phyloP scores from a whole-genome alignment of 2,888 invertebrate genomes.

The Ariolimax columbianus region DNA sequence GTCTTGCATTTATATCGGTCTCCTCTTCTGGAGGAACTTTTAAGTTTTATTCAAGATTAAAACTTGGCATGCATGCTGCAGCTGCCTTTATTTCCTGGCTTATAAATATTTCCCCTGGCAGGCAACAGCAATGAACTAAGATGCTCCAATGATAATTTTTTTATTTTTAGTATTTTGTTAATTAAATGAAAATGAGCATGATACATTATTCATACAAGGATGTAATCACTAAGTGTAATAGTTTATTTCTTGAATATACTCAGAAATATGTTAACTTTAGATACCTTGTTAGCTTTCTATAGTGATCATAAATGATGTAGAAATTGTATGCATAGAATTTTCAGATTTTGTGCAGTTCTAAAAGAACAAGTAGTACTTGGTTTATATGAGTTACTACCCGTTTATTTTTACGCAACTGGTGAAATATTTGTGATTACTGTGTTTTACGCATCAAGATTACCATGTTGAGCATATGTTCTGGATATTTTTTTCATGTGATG shows the following conservation, averaged over 20 bases:
- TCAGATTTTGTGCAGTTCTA: background rate
- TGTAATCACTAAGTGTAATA: no score
- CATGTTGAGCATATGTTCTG: background rate
- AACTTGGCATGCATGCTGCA: no score
- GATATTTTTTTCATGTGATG: background rate
- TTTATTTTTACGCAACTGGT: constrained; percentile 20
- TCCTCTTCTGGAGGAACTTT: no score
- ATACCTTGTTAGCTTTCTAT: background rate
- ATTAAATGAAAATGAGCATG: no score
- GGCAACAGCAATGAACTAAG: no score
- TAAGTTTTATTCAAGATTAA: no score
- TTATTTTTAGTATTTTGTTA: no score
- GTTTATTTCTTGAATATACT: background rate
- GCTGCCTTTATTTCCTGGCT: no score
- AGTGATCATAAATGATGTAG: background rate
- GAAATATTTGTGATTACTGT: constrained; percentile 15
- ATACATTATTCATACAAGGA: no score
- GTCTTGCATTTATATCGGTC: no score
- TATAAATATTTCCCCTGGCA: no score
- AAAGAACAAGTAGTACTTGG: background rate
- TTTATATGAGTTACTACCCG: background rate
- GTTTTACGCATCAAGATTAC: background rate
- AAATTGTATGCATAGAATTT: background rate
- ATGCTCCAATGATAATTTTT: no score
- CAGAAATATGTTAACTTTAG: background rate